Evolutionary conservation across 2,797 vertebrate genomes (phyloP).

Genomic region (Pampus argenteus): DNA sequence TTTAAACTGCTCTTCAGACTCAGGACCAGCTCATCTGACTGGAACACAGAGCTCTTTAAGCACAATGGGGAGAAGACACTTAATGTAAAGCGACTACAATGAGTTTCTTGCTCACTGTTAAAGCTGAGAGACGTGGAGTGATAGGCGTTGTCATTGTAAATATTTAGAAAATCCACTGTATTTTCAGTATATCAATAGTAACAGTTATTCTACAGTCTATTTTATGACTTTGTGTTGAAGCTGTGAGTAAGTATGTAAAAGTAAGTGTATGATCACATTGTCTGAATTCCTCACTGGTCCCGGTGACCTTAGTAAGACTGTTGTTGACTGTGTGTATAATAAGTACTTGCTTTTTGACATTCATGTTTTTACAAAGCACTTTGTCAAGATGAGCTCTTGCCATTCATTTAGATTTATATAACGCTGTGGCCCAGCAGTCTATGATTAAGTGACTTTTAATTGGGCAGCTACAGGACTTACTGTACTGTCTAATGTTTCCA

Average conservation of each 20-base stretch:
- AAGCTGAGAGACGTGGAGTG: conserved; percentile 50
- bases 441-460: conserved; percentile 50
- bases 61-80: conserved; percentile 65
- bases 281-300: conserved; percentile 63
- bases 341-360: conserved; percentile 47
- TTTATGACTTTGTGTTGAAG: conserved; percentile 72
- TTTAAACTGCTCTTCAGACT: conserved; percentile 61
- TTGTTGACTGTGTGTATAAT: conserved; percentile 54
- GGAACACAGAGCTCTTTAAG: conserved; percentile 58
- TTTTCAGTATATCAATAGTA: conserved; percentile 66
- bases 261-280: conserved; percentile 42
- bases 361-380: conserved; percentile 77
- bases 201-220: conserved; percentile 71
- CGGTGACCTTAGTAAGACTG: conserved; percentile 74
- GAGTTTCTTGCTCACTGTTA: conserved; percentile 60
- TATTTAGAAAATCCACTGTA: conserved; percentile 59
- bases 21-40: conserved; percentile 69
- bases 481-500: conserved; percentile 30
- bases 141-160: conserved; percentile 61
- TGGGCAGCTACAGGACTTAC: conserved; percentile 46
- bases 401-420: conserved; percentile 47
- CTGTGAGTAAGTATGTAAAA: conserved; percentile 61
- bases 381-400: conserved; percentile 62
- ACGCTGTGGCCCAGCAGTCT: conserved; percentile 29
- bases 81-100: conserved; percentile 65